Evolutionary conservation across 2,888 invertebrate species (phyloP), one percentile per base, ranked within the genome.

Genomic region (Syrista parreyssii): DNA sequence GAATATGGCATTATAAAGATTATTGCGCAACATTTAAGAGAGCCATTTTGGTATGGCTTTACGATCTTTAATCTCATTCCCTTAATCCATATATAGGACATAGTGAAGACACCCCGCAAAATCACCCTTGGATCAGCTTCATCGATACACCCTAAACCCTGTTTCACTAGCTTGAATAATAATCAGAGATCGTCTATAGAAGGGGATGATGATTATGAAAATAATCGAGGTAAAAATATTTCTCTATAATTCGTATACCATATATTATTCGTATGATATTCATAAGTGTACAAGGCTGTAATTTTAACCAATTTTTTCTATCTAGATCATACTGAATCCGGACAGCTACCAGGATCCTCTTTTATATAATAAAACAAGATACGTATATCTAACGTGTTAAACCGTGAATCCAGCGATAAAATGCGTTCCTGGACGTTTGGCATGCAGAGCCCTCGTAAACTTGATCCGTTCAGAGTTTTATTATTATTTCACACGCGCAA

Each of bases 391-490:
- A 55, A 55, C 15, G 55, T 23, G 55, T 23, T 15, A 55, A 55
- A 55, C 55, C 23, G 9, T 23, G 86, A 86, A 86, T 85, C 79
- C 76, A 78, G 82, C 86, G 86, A 87, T 89, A 89, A 88, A 89
- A 87, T 83, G 84, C 83, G 82, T 80, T 73, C 71, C 77, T 75
- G 73, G 76, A 71, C 74, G 35, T 78, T 40, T 77, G 78, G 68
- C 36, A 31, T 76, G 81, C 78, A 76, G 80, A 82, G 80, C 31
- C 79, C 84, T 86, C 88, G 86, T 91, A 90, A 91, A 91, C 88
- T 88, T 90, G 90, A 91, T 91, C 91, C 91, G 87, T 90, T 90
- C 89, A 89, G 89, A 55, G 88, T 86, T 91, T 91, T 91, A 91
- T 91, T 91, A 91, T 91, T 90, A 91, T 91, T 90, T 91, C 88